Percentiles rank a stretch among this genome's conserved stretches.
Conservation (phyloP, 2,113 vertebrate species). For the Alosa alosa region DNA sequence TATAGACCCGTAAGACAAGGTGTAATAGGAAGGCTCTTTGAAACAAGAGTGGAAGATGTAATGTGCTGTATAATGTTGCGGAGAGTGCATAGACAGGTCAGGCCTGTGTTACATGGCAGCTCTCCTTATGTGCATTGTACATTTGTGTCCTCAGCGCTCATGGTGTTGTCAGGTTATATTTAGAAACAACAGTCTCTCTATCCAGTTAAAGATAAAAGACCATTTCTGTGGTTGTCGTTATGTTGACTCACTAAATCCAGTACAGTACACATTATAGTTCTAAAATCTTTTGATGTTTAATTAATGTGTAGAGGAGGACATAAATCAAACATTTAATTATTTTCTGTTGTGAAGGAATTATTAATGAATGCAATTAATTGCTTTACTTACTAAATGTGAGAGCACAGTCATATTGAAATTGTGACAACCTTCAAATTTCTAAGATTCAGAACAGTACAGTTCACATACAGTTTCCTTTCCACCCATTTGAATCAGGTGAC, state of each 20-base stretch:
- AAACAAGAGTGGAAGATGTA: background rate
- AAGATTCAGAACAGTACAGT: background rate
- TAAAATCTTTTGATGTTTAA: constrained; percentile 4
- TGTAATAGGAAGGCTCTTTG: background rate
- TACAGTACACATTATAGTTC: background rate
- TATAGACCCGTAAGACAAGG: background rate
- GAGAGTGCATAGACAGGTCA: constrained; percentile 15
- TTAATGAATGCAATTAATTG: background rate
- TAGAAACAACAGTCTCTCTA: background rate
- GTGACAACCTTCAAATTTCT: background rate
- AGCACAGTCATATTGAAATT: background rate
- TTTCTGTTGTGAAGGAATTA: background rate
- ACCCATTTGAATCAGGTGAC: background rate
- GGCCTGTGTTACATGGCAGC: background rate
- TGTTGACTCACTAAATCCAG: background rate
- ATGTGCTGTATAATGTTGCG: constrained; percentile 1
- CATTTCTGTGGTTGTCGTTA: background rate
- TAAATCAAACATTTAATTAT: background rate
- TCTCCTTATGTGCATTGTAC: background rate
- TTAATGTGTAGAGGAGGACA: background rate
- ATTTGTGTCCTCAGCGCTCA: background rate
- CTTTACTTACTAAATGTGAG: background rate
- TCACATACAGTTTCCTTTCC: background rate
- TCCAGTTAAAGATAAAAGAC: constrained; percentile 1
- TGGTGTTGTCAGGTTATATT: constrained; percentile 4